Base-by-base conservation (phyloP, 2,797 vertebrate genomes). In the Manis crassicaudata region DNA sequence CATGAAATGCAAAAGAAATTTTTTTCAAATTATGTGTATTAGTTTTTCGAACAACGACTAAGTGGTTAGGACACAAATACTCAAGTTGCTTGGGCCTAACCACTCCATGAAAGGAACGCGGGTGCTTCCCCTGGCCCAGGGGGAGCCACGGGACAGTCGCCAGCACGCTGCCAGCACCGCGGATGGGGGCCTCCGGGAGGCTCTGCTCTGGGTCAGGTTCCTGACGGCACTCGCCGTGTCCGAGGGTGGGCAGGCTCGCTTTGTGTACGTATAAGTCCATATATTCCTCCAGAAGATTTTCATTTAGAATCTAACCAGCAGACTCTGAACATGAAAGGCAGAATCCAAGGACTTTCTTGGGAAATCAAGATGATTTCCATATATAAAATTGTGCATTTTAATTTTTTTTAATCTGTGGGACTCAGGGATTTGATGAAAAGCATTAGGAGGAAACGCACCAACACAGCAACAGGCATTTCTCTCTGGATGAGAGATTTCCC, bases 341-440 rank as follows among this genome's bases (percentile, higher is more conserved):
- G 75, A 92, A 92, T 70, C 60, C 37, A 93, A 95, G 23, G 62
- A 70, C 50, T 40, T 94, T 77, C 56, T 72, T 90, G 17, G 9
- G 68, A 46, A 46, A 46, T 46, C 8, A 46, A 46, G 43, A 46
- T 46, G 43, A 35, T 87, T 95, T 17, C 35, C 35, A 73, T 88
- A 73, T 88, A 90, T 17, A 23, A 97, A 90, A 75, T 65, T n/a
- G 54, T 4, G 2, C 6, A 5, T 84, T 92, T 76, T 56, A 54
- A 56, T 54, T n/a, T 89, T 72, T 21, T 52, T 72, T n/a, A 83
- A 73, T 77, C 43, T 84, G 13, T 73, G 52, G 7, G 16, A 80
- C 84, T 77, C 79, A 58, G n/a, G n/a, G 21, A 3, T 56, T 83
- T 87, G 40, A 75, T 72, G 14, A 40, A 92, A 96, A 82, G 12